Conservation (phyloP, 2,113 vertebrate species). For the Mohoua ochrocephala region DNA sequence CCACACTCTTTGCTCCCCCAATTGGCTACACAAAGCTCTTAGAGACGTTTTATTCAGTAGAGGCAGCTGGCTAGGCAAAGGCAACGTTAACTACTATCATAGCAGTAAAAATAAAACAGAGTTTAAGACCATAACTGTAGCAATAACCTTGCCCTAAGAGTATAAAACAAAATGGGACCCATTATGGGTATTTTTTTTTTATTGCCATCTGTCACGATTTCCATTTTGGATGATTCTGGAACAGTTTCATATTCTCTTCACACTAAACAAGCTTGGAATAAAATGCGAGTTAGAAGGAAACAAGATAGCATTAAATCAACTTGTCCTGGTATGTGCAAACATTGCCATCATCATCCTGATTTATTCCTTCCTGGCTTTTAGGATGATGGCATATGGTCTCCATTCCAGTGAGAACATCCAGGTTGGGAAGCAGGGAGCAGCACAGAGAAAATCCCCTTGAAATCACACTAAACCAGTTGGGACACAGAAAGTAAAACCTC, state of each 20-base stretch:
- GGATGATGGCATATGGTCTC: not conserved
- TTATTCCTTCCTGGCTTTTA: conserved; percentile 15
- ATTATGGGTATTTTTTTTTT: conserved; percentile 32
- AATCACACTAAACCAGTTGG: not conserved
- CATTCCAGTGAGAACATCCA: not conserved
- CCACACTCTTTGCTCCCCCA: not conserved
- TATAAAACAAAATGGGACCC: conserved; percentile 44
- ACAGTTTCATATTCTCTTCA: conserved; percentile 17
- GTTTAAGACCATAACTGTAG: conserved; percentile 54
- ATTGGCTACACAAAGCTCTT: not conserved
- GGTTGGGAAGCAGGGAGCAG: not conserved
- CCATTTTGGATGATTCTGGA: conserved; percentile 48
- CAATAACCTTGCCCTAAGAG: conserved; percentile 57
- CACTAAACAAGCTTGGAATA: conserved; percentile 45
- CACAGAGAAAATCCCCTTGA: not conserved
- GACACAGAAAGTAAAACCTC: not conserved
- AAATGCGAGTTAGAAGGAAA: conserved; percentile 54
- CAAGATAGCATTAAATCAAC: not conserved
- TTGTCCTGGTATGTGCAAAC: conserved; percentile 42
- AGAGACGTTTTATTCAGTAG: not conserved
- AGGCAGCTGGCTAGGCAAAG: conserved; percentile 38
- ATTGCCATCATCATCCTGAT: not conserved
- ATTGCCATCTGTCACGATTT: conserved; percentile 61
- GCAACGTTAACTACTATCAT: not conserved
- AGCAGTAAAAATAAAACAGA: conserved; percentile 52